A percentile compares a stretch with the other conserved stretches of the same genome.
Evolutionary conservation across 2,888 invertebrate genomes (phyloP).

Genomic region (Willowsia nigromaculata): DNA sequence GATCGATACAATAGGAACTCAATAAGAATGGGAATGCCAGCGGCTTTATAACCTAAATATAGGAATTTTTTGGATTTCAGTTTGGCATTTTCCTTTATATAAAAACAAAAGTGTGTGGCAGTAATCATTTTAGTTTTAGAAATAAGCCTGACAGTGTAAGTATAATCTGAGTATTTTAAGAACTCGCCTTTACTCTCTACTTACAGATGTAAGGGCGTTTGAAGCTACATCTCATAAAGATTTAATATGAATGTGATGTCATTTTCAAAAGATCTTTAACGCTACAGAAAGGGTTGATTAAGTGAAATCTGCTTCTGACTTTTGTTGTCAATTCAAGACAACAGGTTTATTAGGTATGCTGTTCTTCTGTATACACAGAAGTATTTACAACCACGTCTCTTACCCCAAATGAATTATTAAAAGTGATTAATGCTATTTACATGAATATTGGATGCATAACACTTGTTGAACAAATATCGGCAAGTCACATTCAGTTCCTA

Average conservation of each 20-base stretch:
- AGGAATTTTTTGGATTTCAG: not conserved
- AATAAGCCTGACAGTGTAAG: not conserved
- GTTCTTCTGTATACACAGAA: no score
- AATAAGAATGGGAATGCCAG: not conserved
- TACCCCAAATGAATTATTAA: no score
- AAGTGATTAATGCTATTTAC: not conserved
- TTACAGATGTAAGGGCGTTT: conserved; percentile 25
- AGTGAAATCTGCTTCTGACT: not conserved
- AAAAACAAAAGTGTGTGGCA: no score
- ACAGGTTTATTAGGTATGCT: no score
- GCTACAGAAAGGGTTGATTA: no score
- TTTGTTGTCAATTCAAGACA: no score
- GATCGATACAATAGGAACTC: not conserved
- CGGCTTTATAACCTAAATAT: conserved; percentile 54
- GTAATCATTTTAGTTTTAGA: not conserved
- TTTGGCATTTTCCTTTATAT: not conserved
- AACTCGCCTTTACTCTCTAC: conserved; percentile 11
- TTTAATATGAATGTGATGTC: no score
- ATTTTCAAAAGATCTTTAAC: no score
- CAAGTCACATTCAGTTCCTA: not conserved
- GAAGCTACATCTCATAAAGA: no score
- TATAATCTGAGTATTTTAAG: not conserved
- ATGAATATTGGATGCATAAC: not conserved
- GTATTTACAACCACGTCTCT: no score
- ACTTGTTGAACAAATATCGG: conserved; percentile 24